phyloP scores from a whole-genome alignment of 2,113 vertebrate species.

The Salvelinus fontinalis region DNA sequence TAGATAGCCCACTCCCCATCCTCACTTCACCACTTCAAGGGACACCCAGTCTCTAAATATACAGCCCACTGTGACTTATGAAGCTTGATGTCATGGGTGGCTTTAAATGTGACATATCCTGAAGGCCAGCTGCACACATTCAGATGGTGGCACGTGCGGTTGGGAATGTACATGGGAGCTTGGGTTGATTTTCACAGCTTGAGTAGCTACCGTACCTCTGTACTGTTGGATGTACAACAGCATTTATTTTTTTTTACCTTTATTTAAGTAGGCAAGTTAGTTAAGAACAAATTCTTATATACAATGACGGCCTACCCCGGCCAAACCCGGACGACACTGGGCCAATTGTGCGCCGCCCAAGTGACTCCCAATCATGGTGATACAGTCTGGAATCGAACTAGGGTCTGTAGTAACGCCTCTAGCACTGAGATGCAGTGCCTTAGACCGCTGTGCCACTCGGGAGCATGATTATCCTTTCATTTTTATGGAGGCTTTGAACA shows the following conservation, averaged over 20 bases:
- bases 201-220: background rate
- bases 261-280: too few species aligned
- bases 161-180: conserved; percentile 23
- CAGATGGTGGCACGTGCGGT: conserved; percentile 15
- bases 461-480: background rate
- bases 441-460: too few species aligned
- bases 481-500: too few species aligned
- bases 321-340: too few species aligned
- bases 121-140: conserved; percentile 13
- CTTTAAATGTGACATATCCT: background rate
- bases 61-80: background rate
- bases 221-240: background rate
- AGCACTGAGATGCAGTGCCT: too few species aligned
- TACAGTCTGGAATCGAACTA: too few species aligned
- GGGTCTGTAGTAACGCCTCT: too few species aligned
- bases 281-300: too few species aligned
- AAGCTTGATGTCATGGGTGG: background rate
- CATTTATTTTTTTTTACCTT: too few species aligned
- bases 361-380: too few species aligned
- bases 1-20: background rate
- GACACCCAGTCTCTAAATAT: background rate
- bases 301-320: too few species aligned
- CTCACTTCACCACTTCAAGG: background rate
- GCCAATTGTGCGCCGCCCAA: too few species aligned
- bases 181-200: conserved; percentile 47